Evolutionary conservation across 1,140 invertebrate species (phyloP), one percentile per base, ranked within the genome.

Genomic region (Nasonia vitripennis): DNA sequence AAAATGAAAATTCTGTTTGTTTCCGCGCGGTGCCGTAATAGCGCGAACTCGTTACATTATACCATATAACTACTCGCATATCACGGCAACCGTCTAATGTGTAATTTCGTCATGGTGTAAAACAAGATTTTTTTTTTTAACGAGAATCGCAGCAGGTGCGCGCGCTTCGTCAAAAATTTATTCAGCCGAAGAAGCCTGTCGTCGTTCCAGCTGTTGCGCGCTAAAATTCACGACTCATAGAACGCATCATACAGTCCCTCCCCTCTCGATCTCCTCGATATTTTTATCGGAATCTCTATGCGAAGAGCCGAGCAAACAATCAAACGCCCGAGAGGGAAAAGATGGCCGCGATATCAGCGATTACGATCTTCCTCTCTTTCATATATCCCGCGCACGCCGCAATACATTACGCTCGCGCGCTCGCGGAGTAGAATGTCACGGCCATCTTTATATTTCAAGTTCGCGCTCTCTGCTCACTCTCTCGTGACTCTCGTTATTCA

Each of bases 401-500:
- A 41, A 77, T 78, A 68, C 62, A 84, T 70, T 34, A 27, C 55
- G 74, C 71, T 31, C 31, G 31, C 31, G 10, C 71, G 9, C 71
- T 55, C 71, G 71, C 31, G 14, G 31, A 51, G 71, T 75, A 83
- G 74, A 83, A 55, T 84, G 75, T 84, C 83, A 78, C 75, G 83
- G 82, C 73, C 82, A 78, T 78, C 74, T 83, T 83, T 83, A 85
- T 75, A 81, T 67, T 78, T 80, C 78, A 81, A 81, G 84, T 78
- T 85, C 74, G 68, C 68, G 78, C 41, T 62, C 11, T 14, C 55
- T 62, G 55, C 55, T 62, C 55, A 62, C 55, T 62, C 55, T 62
- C 20, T 37, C 31, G 41, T 45, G 48, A 62, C 23, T 78, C 74
- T 78, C 74, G 74, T 70, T 78, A 55, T 78, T 83, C 80, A 55